A percentile compares a stretch with the other conserved stretches of the same genome.
These are phyloP conservation scores for Cephus runcator DNA, from an alignment of 2,888 invertebrate genomes.

Conservation along the genomic window DNA sequence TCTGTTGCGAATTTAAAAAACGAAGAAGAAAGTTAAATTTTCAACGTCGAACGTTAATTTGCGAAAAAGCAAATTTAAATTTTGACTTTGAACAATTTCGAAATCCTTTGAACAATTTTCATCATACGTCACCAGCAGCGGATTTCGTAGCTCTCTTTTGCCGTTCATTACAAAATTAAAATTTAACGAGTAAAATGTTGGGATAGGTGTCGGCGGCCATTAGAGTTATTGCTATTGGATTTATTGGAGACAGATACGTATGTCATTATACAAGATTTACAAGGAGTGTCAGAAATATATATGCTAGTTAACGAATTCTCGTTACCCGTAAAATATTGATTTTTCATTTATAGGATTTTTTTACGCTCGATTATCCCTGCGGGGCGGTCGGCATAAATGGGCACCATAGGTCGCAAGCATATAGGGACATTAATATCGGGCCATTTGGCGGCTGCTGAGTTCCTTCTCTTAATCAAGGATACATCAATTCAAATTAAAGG, in stretches of 20 bases:
- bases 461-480: conserved; percentile 29
- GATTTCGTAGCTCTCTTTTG: neutral
- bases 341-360: neutral
- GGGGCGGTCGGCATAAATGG: neutral
- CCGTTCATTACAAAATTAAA: neutral
- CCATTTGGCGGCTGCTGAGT: neutral
- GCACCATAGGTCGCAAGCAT: neutral
- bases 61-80: neutral
- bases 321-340: neutral
- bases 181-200: neutral
- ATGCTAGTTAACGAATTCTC: neutral
- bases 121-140: too few species aligned
- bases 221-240: neutral
- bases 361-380: neutral
- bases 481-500: conserved; percentile 33
- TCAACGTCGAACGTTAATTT: neutral
- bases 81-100: neutral
- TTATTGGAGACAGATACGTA: neutral
- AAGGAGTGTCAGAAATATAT: neutral
- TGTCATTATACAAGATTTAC: neutral
- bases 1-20: neutral
- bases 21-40: neutral
- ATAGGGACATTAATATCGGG: neutral
- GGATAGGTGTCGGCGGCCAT: neutral
- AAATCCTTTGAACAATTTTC: neutral